These are phyloP conservation scores for Abscondita cerata DNA, from an alignment of 2,888 invertebrate species.

Conservation along the genomic window DNA sequence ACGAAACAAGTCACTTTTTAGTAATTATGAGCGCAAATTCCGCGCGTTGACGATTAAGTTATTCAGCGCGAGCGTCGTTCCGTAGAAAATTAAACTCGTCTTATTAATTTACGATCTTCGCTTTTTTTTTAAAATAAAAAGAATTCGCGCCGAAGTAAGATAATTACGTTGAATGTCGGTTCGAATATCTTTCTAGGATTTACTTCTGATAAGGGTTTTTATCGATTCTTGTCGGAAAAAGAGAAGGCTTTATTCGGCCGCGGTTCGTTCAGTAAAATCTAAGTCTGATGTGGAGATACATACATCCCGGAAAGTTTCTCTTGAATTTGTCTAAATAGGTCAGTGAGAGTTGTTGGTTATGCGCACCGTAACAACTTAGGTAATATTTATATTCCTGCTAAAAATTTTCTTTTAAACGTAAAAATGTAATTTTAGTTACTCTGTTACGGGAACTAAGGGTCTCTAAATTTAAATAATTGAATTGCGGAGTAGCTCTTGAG, in stretches of 20 bases:
- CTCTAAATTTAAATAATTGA: neutral
- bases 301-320: constrained; percentile 18
- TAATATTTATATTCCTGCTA: neutral
- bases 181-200: constrained; percentile 22
- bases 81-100: no score
- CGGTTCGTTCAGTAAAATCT: constrained; percentile 17
- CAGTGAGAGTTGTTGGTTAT: constrained; percentile 12
- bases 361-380: neutral
- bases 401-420: neutral
- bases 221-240: constrained; percentile 19
- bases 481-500: no score
- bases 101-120: constrained; percentile 4
- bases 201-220: constrained; percentile 24
- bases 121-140: neutral
- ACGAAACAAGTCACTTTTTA: no score
- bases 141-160: constrained; percentile 16
- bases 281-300: constrained; percentile 19
- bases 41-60: no score
- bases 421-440: no score
- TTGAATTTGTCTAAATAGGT: constrained; percentile 19
- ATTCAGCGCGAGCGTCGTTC: no score
- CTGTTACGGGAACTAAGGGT: neutral
- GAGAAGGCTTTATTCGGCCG: constrained; percentile 23
- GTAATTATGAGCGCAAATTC: no score
- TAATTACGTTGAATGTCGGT: constrained; percentile 28